Base-by-base conservation (phyloP, 2,797 vertebrate species). In the Adelosebastes latens region DNA sequence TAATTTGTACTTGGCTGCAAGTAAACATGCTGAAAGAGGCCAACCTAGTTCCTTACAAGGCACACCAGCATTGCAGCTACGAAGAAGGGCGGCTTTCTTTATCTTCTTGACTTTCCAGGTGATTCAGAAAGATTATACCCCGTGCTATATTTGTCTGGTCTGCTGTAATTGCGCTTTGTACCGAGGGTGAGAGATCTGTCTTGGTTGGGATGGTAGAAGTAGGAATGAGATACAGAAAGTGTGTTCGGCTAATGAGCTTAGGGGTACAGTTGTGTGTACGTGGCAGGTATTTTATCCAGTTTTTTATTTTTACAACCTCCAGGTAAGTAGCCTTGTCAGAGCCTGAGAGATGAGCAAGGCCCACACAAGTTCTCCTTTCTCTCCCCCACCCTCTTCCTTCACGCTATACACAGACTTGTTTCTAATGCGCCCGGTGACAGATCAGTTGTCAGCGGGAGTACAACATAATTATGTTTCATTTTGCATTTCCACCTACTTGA, bases 1-100 rank as follows among this genome's bases (percentile, higher is more conserved):
- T 95, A 88, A 94, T 95, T 94, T 94, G 92, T 92, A 91, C 87
- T 93, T 92, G 93, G 93, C 92, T 93, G 81, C 75, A 65, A 92
- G 84, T 91, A 88, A 89, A 89, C 88, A 88, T 59, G 49, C 80
- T 72, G 81, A 89, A 89, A 85, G 86, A 91, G 88, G 85, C 88
- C 88, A 93, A 85, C 80, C 86, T 87, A 82, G 70, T 92, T 92
- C 86, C 77, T 82, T 75, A 77, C 66, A 62, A 85, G 78, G 64
- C 56, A 62, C 67, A 55, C 67, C 49, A 13, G 52, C 49, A 55
- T 25, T 68, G 74, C 83, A 75, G 65, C 77, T 46, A 46, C 34
- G 70, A 80, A 79, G 72, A 85, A 83, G 66, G 46, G 53, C 24
- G 5, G 31, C 39, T 31, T 81, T 77, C 49, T 80, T 78, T 60